Evolutionary conservation across 2,113 vertebrate species (phyloP).

Genomic region (Dinomys branickii): DNA sequence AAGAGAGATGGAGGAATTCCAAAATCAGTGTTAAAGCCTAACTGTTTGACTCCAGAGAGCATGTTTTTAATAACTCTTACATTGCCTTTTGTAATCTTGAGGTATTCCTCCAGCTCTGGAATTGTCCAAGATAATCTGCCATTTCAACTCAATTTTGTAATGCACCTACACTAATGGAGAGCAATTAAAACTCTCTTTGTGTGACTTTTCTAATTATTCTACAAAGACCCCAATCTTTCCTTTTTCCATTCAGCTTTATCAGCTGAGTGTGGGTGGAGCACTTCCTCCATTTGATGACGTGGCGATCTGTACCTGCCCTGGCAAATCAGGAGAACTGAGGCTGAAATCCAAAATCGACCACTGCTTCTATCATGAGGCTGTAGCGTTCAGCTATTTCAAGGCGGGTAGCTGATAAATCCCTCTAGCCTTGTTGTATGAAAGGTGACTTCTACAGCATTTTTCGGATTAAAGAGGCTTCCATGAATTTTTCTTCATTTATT

Average conservation of each 20-base stretch:
- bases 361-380: neutral
- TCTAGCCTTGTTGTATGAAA: neutral
- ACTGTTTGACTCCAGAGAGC: neutral
- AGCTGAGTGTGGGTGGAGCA: neutral
- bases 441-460: neutral
- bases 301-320: neutral
- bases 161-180: neutral
- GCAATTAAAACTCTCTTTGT: constrained; percentile 29
- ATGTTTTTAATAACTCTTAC: neutral
- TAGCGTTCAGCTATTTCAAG: neutral
- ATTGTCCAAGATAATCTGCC: neutral
- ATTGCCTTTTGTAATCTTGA: neutral
- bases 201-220: neutral
- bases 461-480: neutral
- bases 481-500: neutral
- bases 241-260: neutral
- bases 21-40: neutral
- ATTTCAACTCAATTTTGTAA: neutral
- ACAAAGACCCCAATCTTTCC: neutral
- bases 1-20: neutral
- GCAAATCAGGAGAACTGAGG: neutral
- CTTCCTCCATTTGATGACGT: neutral
- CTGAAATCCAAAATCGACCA: neutral
- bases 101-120: neutral
- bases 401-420: neutral